Conservation (phyloP, 2,888 invertebrate species). For the Pollenia griseotomentosa region DNA sequence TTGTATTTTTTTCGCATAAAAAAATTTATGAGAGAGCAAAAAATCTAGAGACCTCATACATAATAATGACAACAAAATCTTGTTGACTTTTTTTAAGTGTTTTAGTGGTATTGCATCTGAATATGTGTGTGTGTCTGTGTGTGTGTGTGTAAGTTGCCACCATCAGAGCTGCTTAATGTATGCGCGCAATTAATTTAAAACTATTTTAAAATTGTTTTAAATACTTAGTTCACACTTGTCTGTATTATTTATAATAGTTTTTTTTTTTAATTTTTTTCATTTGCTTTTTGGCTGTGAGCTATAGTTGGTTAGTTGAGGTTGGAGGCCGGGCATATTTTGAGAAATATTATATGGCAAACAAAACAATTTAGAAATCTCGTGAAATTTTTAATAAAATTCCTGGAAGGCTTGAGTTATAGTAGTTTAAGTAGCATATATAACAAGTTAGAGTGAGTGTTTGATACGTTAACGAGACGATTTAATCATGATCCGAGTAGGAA, state of each 20-base stretch:
- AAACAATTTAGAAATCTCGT: no score
- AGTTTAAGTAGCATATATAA: no score
- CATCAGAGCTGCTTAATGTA: constrained; percentile 69
- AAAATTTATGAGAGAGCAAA: constrained; percentile 10
- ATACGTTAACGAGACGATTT: no score
- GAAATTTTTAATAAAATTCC: no score
- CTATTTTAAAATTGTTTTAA: constrained; percentile 76
- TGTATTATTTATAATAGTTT: constrained; percentile 51
- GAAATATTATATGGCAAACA: no score
- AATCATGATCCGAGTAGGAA: no score
- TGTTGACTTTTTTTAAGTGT: constrained; percentile 33
- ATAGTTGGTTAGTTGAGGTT: constrained; percentile 24
- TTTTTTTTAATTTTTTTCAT: neutral
- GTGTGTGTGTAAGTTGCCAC: constrained; percentile 26
- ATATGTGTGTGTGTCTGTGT: no score
- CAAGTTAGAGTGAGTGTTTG: no score
- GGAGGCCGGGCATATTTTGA: no score
- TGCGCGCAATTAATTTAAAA: constrained; percentile 77
- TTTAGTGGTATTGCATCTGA: constrained; percentile 1
- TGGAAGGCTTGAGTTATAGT: no score
- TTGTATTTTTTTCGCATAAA: constrained; percentile 8
- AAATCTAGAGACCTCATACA: constrained; percentile 43
- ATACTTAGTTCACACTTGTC: constrained; percentile 72
- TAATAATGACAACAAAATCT: constrained; percentile 67
- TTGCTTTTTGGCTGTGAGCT: constrained; percentile 15